A percentile compares a stretch with the other conserved stretches of the same genome.
Evolutionary conservation across 2,113 vertebrate species (phyloP).

Genomic region (Leucosticte australis): DNA sequence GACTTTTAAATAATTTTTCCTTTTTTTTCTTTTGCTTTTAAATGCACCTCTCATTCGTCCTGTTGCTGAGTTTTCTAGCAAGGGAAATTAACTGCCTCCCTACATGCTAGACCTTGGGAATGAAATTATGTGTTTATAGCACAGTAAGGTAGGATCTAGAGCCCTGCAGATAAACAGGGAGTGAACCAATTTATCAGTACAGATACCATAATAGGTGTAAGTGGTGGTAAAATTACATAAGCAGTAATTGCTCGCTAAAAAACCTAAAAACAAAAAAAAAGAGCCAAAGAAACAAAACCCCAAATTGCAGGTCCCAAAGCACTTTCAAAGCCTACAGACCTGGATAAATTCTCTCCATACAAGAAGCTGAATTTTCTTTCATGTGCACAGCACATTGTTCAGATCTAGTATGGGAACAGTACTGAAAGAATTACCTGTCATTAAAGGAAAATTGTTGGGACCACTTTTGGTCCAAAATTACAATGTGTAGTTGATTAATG

Average conservation of each 20-base stretch:
- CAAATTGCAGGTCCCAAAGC: background rate
- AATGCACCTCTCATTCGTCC: background rate
- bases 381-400: background rate
- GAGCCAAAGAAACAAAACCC: fast-evolving
- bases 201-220: background rate
- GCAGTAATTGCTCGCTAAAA: background rate
- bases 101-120: background rate
- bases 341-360: background rate
- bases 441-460: background rate
- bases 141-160: background rate
- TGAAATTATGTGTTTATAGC: background rate
- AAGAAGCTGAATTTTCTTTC: background rate
- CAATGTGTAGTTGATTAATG: background rate
- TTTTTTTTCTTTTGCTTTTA: background rate
- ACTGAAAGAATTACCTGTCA: background rate
- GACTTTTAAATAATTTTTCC: background rate
- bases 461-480: background rate
- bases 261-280: background rate
- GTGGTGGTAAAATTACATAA: background rate
- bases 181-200: background rate
- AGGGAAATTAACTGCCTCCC: background rate
- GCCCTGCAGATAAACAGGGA: background rate
- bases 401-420: background rate
- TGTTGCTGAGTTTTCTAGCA: background rate
- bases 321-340: background rate